These are phyloP conservation scores for Dipodomys merriami DNA, from an alignment of 2,113 vertebrate species.

Conservation along the genomic window DNA sequence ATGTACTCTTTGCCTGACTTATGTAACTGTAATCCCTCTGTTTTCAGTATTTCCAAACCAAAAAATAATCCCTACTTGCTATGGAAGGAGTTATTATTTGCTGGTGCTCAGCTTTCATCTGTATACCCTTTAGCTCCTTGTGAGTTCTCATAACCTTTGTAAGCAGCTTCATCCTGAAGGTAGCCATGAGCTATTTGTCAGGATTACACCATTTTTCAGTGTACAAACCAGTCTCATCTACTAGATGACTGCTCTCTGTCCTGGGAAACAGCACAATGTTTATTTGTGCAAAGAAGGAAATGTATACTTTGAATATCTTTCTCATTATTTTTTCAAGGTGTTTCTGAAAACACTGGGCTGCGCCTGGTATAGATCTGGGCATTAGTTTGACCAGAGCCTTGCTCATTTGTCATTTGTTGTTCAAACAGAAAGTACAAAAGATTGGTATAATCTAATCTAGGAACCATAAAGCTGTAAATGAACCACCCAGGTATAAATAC, in stretches of 20 bases:
- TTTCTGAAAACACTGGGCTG: not conserved
- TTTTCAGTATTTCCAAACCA: no score
- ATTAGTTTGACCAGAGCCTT: not conserved
- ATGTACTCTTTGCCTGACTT: no score
- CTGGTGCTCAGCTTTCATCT: not conserved
- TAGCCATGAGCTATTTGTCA: not conserved
- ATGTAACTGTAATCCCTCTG: no score
- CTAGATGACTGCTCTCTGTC: not conserved
- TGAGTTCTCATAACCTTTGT: not conserved
- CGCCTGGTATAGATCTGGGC: not conserved
- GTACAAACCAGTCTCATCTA: not conserved
- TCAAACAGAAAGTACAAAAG: constrained; percentile 46
- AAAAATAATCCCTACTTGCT: not conserved
- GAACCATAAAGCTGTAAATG: constrained; percentile 74
- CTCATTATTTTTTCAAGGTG: not conserved
- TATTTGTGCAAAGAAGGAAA: not conserved
- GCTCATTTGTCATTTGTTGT: not conserved
- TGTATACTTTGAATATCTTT: not conserved
- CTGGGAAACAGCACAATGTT: not conserved
- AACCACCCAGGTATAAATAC: constrained; percentile 67
- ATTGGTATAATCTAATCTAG: constrained; percentile 57
- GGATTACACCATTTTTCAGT: not conserved
- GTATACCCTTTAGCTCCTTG: not conserved
- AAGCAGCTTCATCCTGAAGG: not conserved
- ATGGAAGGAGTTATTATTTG: not conserved